These are phyloP conservation scores for Pseudopodoces humilis DNA, from an alignment of 2,113 vertebrate genomes.

Conservation along the genomic window DNA sequence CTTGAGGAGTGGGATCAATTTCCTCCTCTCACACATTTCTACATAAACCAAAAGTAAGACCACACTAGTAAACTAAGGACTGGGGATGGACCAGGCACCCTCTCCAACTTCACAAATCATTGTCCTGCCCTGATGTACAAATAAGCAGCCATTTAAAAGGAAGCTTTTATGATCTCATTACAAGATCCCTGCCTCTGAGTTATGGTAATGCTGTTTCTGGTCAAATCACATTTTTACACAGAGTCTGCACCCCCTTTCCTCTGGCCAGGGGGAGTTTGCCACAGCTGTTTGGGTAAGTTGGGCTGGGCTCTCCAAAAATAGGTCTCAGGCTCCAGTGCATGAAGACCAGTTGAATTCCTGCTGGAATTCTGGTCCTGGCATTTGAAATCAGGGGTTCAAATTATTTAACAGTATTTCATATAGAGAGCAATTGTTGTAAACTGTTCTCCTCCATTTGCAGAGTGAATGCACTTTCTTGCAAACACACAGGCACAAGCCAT, in stretches of 20 bases:
- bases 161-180: background rate
- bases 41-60: background rate
- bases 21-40: background rate
- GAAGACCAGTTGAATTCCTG: background rate
- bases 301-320: background rate
- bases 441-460: background rate
- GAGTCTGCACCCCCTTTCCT: background rate
- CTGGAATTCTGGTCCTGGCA: background rate
- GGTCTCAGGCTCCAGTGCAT: background rate
- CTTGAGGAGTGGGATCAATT: background rate
- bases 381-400: background rate
- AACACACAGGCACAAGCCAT: background rate
- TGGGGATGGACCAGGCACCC: background rate
- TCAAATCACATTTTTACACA: background rate
- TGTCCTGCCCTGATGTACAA: background rate
- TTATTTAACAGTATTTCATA: background rate
- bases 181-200: background rate
- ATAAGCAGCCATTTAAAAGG: background rate
- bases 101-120: background rate
- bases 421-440: background rate
- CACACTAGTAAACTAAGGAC: background rate
- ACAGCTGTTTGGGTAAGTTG: fast-evolving
- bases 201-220: background rate
- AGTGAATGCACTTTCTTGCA: background rate
- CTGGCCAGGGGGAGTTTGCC: background rate